A percentile compares a stretch with the other conserved stretches of the same genome.
These are phyloP conservation scores for Drosophila merina DNA, from an alignment of 2,888 invertebrate genomes.

Conservation along the genomic window DNA sequence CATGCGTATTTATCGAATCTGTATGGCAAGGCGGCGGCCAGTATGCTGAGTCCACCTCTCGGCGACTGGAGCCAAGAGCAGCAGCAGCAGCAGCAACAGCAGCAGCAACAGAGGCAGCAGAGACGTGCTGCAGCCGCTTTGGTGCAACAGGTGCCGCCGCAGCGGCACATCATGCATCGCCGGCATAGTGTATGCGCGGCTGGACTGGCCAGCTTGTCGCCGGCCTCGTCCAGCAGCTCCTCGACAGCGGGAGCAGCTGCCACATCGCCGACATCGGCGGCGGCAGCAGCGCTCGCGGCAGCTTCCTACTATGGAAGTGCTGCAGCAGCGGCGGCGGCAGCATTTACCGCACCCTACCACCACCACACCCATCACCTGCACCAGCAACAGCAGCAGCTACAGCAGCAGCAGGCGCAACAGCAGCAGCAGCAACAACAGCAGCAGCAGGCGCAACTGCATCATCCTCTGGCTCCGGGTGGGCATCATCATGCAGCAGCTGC, in stretches of 20 bases:
- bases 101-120: slow-evolving; percentile 14
- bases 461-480: slow-evolving; percentile 76
- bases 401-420: slow-evolving; percentile 45
- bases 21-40: slow-evolving; percentile 79
- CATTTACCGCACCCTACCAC: slow-evolving; percentile 71
- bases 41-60: slow-evolving; percentile 82
- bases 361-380: slow-evolving; percentile 62
- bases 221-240: slow-evolving; percentile 52
- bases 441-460: slow-evolving; percentile 46
- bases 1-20: slow-evolving; percentile 81
- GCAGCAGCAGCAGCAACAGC: slow-evolving; percentile 11
- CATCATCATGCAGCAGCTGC: slow-evolving; percentile 58
- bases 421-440: neutral
- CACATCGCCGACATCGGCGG: slow-evolving; percentile 45
- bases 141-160: slow-evolving; percentile 14
- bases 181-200: slow-evolving; percentile 64
- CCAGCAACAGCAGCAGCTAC: slow-evolving; percentile 33
- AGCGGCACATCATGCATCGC: slow-evolving; percentile 53
- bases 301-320: slow-evolving; percentile 64
- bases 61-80: slow-evolving; percentile 45
- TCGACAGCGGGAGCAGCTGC: slow-evolving; percentile 54
- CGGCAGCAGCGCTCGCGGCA: slow-evolving; percentile 73
- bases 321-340: slow-evolving; percentile 51
- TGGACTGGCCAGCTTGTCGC: slow-evolving; percentile 60
- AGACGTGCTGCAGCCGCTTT: slow-evolving; percentile 22